phyloP scores from a whole-genome alignment of 2,797 vertebrate species.

The Lepilemur ruficaudatus region DNA sequence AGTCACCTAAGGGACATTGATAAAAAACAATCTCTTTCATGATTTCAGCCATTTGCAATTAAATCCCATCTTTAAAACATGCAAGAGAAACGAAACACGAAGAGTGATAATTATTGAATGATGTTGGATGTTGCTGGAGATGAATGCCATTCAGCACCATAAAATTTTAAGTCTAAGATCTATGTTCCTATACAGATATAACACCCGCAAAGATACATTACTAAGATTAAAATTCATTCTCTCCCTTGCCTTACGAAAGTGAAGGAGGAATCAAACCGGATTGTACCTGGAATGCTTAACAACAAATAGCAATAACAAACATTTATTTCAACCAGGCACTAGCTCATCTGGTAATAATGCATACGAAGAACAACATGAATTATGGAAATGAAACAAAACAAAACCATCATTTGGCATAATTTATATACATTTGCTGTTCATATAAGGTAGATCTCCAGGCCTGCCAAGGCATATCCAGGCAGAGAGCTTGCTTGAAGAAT shows the following conservation, averaged over 20 bases:
- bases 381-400: background rate
- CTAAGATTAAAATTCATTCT: background rate
- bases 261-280: background rate
- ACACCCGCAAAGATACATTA: background rate
- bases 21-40: background rate
- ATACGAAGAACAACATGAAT: background rate
- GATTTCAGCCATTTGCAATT: background rate
- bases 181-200: background rate
- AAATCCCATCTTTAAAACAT: background rate
- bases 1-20: background rate
- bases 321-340: background rate
- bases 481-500: too few relatives aligned
- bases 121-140: too few relatives aligned
- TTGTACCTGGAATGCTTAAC: background rate
- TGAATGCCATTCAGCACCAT: background rate
- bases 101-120: background rate
- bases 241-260: background rate
- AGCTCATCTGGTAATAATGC: background rate
- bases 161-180: background rate
- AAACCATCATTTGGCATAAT: background rate
- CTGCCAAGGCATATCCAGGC: too few relatives aligned
- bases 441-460: accelerated
- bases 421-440: background rate
- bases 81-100: background rate
- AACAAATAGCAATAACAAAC: background rate